Evolutionary conservation across 37 sponge, comb jelly and placozoan species (phyloP), one percentile per base, ranked within the genome.

Genomic region (Sycon ciliatum): DNA sequence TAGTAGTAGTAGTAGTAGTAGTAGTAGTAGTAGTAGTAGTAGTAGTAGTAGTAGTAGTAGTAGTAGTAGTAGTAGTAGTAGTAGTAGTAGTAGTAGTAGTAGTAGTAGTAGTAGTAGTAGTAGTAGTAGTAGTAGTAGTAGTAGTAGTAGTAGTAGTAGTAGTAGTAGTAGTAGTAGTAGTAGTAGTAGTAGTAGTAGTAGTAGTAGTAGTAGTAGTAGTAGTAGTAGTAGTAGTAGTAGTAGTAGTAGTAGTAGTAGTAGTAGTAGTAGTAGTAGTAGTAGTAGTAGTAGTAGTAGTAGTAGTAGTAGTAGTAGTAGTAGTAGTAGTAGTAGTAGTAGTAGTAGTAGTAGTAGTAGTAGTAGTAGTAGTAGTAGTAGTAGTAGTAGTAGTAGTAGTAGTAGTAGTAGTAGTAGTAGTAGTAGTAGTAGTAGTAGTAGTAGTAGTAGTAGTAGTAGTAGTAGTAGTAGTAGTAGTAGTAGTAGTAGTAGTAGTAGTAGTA

Each of bases 1-100:
- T 46, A 46, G 52, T 46, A 46, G 52, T 46, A 16, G 52, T 46
- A 46, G 52, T 46, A 46, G 52, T 46, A 16, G 52, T 46, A 46
- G 52, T 46, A 46, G 52, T 46, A 46, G 52, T 46, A 16, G 52
- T 18, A 16, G 52, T 18, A 46, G 52, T 46, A 46, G 52, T 46
- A 46, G 52, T 46, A 46, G 52, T 46, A 46, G 52, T 46, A 46
- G 52, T 46, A 46, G 52, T 46, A 46, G 52, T 46, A 46, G 52
- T 46, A 46, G 52, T 46, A 46, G 52, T 46, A 46, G 52, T 46
- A 46, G 52, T 46, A 46, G 52, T 46, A 46, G 52, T 46, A 46
- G 52, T 46, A 46, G 52, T 46, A 46, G 52, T 46, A 46, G 52
- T 46, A 46, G 52, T 46, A 46, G 52, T 46, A 46, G 52, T 46